These are phyloP conservation scores for Neolamprologus variostigma DNA, from an alignment of 2,113 vertebrate genomes.

Conservation along the genomic window DNA sequence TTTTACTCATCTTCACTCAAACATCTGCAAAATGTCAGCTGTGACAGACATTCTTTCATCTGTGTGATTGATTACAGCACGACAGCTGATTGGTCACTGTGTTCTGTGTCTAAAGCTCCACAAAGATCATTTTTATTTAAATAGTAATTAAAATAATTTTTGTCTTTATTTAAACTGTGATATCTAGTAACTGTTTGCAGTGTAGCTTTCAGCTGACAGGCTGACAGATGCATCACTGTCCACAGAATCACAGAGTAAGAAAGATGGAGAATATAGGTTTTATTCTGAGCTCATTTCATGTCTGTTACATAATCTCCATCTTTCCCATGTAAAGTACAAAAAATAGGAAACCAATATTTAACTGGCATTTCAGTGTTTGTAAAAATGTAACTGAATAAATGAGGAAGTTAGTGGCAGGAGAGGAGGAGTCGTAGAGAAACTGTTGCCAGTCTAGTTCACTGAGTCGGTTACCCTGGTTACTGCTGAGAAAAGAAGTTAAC, in stretches of 20 bases:
- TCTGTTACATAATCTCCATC: not conserved
- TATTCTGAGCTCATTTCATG: not conserved
- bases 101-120: not conserved
- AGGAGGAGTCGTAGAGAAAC: not conserved
- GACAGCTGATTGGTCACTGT: not conserved
- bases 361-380: not conserved
- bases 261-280: not conserved
- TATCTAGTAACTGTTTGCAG: not conserved
- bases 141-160: not conserved
- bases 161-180: not conserved
- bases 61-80: not conserved
- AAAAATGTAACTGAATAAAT: not conserved
- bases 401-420: not conserved
- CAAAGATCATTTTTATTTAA: not conserved
- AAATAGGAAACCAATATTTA: not conserved
- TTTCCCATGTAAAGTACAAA: not conserved
- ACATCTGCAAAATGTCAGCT: not conserved
- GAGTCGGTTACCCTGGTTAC: not conserved
- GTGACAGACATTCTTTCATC: not conserved
- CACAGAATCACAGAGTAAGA: not conserved
- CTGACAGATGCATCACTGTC: not conserved
- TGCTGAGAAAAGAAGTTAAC: not conserved
- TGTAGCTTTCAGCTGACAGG: not conserved
- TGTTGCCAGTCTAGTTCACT: not conserved
- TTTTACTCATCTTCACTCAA: not conserved